Conservation (phyloP, 2,888 invertebrate species). For the Hypolimnas misippus region DNA sequence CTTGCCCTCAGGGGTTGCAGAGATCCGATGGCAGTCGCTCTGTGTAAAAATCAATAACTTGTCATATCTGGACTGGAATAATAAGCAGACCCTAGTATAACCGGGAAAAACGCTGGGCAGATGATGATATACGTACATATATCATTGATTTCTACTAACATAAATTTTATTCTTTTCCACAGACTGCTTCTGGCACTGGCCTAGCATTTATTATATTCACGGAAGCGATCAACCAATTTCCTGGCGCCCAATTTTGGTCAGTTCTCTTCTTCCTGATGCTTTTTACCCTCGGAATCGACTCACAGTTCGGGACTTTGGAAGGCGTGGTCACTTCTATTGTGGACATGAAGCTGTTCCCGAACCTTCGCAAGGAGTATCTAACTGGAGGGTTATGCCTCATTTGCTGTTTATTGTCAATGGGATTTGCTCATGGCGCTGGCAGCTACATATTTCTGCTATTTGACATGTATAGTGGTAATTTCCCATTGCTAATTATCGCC, state of each 20-base stretch:
- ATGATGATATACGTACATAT: no score
- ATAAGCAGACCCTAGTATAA: no score
- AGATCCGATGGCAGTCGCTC: no score
- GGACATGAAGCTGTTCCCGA: constrained; percentile 97
- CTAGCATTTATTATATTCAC: constrained; percentile 98
- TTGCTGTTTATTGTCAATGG: constrained; percentile 94
- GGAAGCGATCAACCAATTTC: constrained; percentile 98
- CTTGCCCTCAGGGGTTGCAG: no score
- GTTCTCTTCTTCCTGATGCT: constrained; percentile 98
- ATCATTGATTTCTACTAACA: no score
- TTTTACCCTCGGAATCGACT: constrained; percentile 97
- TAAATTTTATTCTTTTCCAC: constrained; percentile 41
- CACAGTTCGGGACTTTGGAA: constrained; percentile 97
- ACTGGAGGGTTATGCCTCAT: constrained; percentile 91
- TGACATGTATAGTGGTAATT: constrained; percentile 97
- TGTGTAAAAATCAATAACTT: no score
- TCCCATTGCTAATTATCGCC: constrained; percentile 95
- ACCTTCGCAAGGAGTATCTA: constrained; percentile 93
- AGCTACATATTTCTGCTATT: constrained; percentile 97
- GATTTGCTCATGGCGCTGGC: constrained; percentile 96
- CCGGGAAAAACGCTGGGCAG: no score
- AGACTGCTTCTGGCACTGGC: constrained; percentile 98
- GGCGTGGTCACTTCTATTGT: constrained; percentile 98
- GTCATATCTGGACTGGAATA: no score
- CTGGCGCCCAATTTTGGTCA: constrained; percentile 98